Evolutionary conservation across 2,113 vertebrate genomes (phyloP).

Genomic region (Phylloscopus whistleri): DNA sequence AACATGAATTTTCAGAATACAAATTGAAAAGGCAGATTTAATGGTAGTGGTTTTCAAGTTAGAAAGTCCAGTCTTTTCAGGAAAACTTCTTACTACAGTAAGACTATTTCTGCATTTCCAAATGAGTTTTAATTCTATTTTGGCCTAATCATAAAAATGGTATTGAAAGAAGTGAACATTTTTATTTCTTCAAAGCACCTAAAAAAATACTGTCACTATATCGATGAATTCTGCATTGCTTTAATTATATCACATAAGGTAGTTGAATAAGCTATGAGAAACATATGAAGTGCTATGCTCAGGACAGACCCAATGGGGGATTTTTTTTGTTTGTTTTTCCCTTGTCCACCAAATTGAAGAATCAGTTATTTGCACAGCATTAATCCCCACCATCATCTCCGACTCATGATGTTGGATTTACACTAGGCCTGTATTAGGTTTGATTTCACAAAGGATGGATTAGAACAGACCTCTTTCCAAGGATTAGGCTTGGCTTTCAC

Average conservation of each 20-base stretch:
- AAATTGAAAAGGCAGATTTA: neutral
- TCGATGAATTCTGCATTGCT: neutral
- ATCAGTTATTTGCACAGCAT: neutral
- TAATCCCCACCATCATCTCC: neutral
- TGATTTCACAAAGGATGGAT: conserved; percentile 35
- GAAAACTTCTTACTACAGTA: neutral
- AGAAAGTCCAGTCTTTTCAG: neutral
- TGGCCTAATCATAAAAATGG: neutral
- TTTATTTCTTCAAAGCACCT: neutral
- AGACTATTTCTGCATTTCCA: neutral
- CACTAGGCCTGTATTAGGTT: neutral
- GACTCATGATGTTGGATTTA: neutral
- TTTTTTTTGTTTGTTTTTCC: too few species aligned
- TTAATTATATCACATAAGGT: neutral
- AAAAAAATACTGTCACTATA: neutral
- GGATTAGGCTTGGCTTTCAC: conserved; percentile 15
- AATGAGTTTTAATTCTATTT: neutral
- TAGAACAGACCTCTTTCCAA: conserved; percentile 16
- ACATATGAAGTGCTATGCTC: neutral
- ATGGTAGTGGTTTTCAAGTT: neutral
- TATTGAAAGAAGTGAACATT: neutral
- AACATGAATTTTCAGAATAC: neutral
- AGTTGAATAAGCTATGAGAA: neutral
- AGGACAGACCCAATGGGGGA: accelerated
- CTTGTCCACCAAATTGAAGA: neutral